These are phyloP conservation scores for Sylvicola fuscatus DNA, from an alignment of 2,888 invertebrate species.

Conservation along the genomic window DNA sequence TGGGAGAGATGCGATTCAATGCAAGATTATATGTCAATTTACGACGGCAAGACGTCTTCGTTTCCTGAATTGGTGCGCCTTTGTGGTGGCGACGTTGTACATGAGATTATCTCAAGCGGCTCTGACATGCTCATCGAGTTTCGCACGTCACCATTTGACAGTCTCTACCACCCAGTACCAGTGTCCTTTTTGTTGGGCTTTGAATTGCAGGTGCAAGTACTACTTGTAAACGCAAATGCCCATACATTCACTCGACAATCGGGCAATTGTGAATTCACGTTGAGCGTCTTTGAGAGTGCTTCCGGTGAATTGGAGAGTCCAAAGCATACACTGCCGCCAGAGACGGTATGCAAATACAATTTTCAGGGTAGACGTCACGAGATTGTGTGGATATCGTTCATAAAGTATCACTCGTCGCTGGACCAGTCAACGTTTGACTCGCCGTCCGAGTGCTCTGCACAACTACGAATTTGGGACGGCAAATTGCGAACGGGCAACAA, in stretches of 20 bases:
- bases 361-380: conserved; percentile 54
- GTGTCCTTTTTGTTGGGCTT: conserved; percentile 61
- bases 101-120: conserved; percentile 57
- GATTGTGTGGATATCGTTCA: conserved; percentile 66
- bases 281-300: conserved; percentile 51
- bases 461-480: conserved; percentile 57
- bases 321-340: conserved; percentile 55
- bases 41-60: conserved; percentile 50
- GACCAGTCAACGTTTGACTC: conserved; percentile 44
- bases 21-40: conserved; percentile 62
- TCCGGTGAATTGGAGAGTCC: conserved; percentile 56
- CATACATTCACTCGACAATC: conserved; percentile 52
- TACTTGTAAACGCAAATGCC: conserved; percentile 55
- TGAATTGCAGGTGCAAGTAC: conserved; percentile 57
- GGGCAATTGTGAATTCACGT: conserved; percentile 53
- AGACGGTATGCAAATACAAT: conserved; percentile 63
- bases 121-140: conserved; percentile 61
- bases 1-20: conserved; percentile 69
- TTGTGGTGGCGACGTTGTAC: conserved; percentile 64
- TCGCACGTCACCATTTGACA: conserved; percentile 61
- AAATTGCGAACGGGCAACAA: conserved; percentile 19
- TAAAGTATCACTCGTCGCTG: conserved; percentile 57
- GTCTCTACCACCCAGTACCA: conserved; percentile 60
- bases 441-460: conserved; percentile 48
- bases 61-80: conserved; percentile 56